Percentiles rank a stretch among this genome's conserved stretches.
Conservation (phyloP, 2,888 invertebrate genomes). For the Apotomis capreana region DNA sequence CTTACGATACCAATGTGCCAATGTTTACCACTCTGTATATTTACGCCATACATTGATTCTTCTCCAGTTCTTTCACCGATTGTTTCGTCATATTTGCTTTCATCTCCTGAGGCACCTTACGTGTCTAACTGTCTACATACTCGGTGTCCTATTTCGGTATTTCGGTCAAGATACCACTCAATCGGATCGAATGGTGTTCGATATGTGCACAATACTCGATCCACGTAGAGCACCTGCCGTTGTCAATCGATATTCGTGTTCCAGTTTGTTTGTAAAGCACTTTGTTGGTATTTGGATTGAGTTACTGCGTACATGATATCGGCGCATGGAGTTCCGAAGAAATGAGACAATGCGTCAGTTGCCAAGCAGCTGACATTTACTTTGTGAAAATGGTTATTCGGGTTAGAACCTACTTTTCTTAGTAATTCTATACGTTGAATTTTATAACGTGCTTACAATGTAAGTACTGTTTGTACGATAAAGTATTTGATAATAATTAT, state of each 20-base stretch:
- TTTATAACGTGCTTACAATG: no score
- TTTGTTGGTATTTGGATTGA: constrained; percentile 34
- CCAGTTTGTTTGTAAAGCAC: constrained; percentile 52
- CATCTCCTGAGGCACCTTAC: background rate
- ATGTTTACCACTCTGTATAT: no score
- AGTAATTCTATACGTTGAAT: no score
- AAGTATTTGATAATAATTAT: no score
- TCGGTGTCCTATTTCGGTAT: constrained; percentile 45
- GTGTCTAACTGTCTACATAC: background rate
- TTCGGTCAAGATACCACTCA: constrained; percentile 47
- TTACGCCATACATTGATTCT: no score
- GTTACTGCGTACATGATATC: background rate
- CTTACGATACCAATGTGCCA: no score
- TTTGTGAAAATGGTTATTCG: background rate
- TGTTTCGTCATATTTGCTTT: background rate
- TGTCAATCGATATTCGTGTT: constrained; percentile 49
- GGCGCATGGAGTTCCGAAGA: background rate
- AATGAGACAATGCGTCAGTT: background rate
- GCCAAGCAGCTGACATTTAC: no score
- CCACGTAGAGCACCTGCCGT: constrained; percentile 45
- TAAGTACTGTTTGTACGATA: no score
- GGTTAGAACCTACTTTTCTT: no score
- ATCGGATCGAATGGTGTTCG: constrained; percentile 50
- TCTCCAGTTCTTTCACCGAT: no score
- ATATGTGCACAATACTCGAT: constrained; percentile 55